These are phyloP conservation scores for Plebejus melissa DNA, from an alignment of 2,888 invertebrate species.

Conservation along the genomic window DNA sequence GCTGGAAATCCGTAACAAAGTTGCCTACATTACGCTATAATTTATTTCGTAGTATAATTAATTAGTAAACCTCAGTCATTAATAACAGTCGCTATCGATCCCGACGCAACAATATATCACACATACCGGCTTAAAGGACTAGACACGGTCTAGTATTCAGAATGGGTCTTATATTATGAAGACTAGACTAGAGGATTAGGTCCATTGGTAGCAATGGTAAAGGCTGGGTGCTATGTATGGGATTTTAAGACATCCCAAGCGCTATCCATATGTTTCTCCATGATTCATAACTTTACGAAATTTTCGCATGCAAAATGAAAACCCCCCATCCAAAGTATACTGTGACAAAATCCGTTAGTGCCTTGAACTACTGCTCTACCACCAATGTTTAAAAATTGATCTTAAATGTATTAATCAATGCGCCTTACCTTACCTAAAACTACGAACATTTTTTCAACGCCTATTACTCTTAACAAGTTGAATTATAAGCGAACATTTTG, in stretches of 20 bases:
- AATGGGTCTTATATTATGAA: not conserved
- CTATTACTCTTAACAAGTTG: not conserved
- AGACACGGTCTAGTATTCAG: not conserved
- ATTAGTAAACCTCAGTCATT: conserved; percentile 14
- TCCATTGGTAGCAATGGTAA: too few species aligned
- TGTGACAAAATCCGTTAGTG: not conserved
- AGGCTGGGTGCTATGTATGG: too few species aligned
- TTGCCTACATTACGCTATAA: conserved; percentile 18
- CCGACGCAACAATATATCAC: not conserved
- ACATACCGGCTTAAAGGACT: conserved; percentile 1
- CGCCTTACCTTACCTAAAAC: not conserved
- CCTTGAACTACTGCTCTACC: not conserved
- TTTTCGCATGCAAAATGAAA: too few species aligned
- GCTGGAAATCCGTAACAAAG: not conserved
- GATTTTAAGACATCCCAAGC: too few species aligned
- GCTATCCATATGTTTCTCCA: too few species aligned
- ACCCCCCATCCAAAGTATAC: too few species aligned
- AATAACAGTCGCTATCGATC: not conserved
- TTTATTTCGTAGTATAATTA: not conserved
- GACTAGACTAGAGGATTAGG: not conserved
- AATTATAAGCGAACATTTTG: not conserved
- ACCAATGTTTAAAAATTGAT: too few species aligned
- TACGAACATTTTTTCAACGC: not conserved
- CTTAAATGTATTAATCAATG: not conserved
- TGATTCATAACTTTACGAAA: too few species aligned